Evolutionary conservation across 2,797 vertebrate genomes (phyloP), one percentile per base, ranked within the genome.

Genomic region (Perodicticus potto): DNA sequence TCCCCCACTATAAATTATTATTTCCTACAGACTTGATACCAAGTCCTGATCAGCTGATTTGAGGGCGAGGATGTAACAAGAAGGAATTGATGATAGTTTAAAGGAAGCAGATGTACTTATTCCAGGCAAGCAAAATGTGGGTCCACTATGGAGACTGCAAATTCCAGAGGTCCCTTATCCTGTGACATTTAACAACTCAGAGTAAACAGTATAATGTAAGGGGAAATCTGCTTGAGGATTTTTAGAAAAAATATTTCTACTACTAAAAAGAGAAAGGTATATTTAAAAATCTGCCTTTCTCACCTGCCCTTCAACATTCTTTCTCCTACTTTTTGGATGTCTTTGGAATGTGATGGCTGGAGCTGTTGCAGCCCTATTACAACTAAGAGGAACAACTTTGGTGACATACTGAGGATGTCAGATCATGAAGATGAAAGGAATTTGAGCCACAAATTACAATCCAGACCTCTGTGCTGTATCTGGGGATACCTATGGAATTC

Each of bases 191-290:
- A 67, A 67, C 40, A 84, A 78, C 32, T 83, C 67, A 43, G 25
- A 57, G 17, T 77, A 80, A 45, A 88, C 3, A 93, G 74, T 34
- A 57, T 34, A 74, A 73, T 8, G 29, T 27, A 67, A 67, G 3
- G 29, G 14, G 1, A 61, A 40, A 0, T 87, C 0, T 29, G 25
- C 20, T 72, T 61, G 11, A 77, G 7, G 2, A 45, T 90, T 76
- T 76, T 53, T 61, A 77, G 61, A 92, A 65, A 95, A 80, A 83
- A 11, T 70, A 72, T 81, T 88, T 90, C 53, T 78, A 61, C 72
- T n/a, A 82, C 69, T 78, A 29, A 55, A 80, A 88, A 85, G 29
- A 57, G 23, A 74, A 73, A 45, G 29, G 2, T 43, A 8, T 70
- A 59, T 72, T 53, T 72, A n/a, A 86, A 82, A 69, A 7, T 0